These are phyloP conservation scores for Eupithecia pulchellata DNA, from an alignment of 2,888 invertebrate genomes.

Conservation along the genomic window DNA sequence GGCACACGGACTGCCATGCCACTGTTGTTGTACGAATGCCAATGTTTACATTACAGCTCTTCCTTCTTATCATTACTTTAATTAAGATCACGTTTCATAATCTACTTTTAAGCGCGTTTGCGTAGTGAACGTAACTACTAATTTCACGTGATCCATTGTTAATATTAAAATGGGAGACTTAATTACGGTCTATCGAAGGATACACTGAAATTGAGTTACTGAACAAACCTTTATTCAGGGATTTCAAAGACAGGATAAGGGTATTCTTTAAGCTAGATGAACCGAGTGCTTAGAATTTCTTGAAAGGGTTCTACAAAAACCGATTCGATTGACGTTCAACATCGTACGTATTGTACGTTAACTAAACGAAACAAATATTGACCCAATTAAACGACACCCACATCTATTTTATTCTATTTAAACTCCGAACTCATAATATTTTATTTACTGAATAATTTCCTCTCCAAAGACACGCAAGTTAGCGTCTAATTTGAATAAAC, in stretches of 20 bases:
- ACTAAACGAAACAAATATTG: neutral
- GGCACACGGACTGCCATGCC: conserved; percentile 64
- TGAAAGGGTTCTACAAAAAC: neutral
- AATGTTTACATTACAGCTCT: conserved; percentile 80
- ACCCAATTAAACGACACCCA: neutral
- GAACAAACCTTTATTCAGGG: neutral
- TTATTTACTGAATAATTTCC: neutral
- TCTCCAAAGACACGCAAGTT: neutral
- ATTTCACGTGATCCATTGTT: neutral
- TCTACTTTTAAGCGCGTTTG: neutral
- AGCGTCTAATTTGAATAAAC: conserved; percentile 9
- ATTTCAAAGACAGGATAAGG: neutral
- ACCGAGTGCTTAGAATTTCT: neutral
- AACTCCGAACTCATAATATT: neutral
- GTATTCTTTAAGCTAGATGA: neutral
- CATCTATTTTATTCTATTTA: neutral
- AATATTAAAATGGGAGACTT: neutral
- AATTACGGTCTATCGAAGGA: neutral
- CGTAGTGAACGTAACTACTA: neutral
- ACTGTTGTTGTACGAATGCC: conserved; percentile 81
- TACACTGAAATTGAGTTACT: neutral
- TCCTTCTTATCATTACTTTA: conserved; percentile 75
- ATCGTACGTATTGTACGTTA: neutral
- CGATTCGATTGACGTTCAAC: neutral
- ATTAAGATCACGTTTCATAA: conserved; percentile 63